Percentiles rank a stretch among this genome's conserved stretches.
phyloP scores from a whole-genome alignment of 2,888 invertebrate species.

The Lasioglossum calceatum region DNA sequence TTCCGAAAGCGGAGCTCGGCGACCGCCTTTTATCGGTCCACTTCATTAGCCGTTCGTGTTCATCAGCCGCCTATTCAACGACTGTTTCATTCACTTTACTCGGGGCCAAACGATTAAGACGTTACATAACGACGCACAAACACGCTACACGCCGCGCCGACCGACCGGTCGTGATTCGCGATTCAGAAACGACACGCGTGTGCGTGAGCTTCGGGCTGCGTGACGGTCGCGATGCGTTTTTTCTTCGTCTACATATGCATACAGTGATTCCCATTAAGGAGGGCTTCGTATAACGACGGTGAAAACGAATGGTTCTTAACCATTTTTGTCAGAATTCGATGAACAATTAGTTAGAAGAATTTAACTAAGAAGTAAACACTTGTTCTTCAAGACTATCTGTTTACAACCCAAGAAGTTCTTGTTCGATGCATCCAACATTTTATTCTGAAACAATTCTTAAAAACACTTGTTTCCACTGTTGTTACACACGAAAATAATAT shows the following conservation, averaged over 20 bases:
- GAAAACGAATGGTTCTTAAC: background rate
- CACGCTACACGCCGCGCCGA: background rate
- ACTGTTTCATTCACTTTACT: constrained; percentile 35
- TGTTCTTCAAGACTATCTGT: no score
- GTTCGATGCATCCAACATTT: no score
- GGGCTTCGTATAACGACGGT: no score
- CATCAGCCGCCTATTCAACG: background rate
- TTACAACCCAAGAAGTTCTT: no score
- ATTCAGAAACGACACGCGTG: background rate
- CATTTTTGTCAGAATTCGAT: background rate
- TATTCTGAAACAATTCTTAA: no score
- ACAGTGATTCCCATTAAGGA: background rate
- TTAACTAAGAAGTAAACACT: no score
- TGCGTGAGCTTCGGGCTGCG: background rate
- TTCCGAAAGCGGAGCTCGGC: background rate
- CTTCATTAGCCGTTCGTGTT: constrained; percentile 13
- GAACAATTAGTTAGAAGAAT: no score
- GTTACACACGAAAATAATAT: no score
- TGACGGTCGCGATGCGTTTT: background rate
- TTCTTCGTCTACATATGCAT: background rate
- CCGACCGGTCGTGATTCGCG: background rate
- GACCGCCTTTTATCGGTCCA: background rate
- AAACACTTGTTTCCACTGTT: no score
- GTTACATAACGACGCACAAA: constrained; percentile 40
- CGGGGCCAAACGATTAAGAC: background rate